Evolutionary conservation across 2,113 vertebrate species (phyloP).

Genomic region (Percopsis transmontana): DNA sequence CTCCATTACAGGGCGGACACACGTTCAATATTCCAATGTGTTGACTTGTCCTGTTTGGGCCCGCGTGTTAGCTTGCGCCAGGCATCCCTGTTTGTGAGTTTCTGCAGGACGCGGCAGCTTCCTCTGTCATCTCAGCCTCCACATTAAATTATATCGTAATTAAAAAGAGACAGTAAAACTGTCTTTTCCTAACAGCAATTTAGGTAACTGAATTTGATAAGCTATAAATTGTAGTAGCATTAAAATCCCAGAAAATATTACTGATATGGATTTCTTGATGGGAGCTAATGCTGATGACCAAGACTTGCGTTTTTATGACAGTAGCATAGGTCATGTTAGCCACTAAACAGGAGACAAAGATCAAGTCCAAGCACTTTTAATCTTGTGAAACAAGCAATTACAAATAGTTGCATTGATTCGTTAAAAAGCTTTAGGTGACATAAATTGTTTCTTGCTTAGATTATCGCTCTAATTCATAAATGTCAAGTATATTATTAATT

Average conservation of each 20-base stretch:
- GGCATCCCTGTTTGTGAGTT: slow-evolving; percentile 87
- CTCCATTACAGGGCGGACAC: not conserved
- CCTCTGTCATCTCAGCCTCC: slow-evolving; percentile 82
- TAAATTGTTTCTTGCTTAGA: slow-evolving; percentile 98
- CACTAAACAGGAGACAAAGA: slow-evolving; percentile 91
- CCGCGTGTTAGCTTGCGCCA: slow-evolving; percentile 81
- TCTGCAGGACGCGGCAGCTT: slow-evolving; percentile 81
- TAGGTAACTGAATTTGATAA: slow-evolving; percentile 98
- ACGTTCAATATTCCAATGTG: not conserved
- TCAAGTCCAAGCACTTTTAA: slow-evolving; percentile 98
- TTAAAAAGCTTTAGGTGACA: slow-evolving; percentile 99
- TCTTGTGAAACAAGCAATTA: slow-evolving; percentile 99
- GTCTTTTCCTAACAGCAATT: slow-evolving; percentile 98
- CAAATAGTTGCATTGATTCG: slow-evolving; percentile 99
- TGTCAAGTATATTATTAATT: slow-evolving; percentile 93
- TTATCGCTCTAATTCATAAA: slow-evolving; percentile 94
- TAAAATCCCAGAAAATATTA: slow-evolving; percentile 99
- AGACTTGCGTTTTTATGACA: slow-evolving; percentile 77
- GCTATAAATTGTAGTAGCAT: slow-evolving; percentile 97
- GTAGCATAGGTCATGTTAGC: slow-evolving; percentile 88
- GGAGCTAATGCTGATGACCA: slow-evolving; percentile 89
- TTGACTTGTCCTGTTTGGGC: slow-evolving; percentile 68
- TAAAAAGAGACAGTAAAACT: slow-evolving; percentile 99
- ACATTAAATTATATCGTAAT: slow-evolving; percentile 97
- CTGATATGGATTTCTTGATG: slow-evolving; percentile 94